Base-by-base conservation (phyloP, 2,113 vertebrate species). In the Takifugu flavidus region DNA sequence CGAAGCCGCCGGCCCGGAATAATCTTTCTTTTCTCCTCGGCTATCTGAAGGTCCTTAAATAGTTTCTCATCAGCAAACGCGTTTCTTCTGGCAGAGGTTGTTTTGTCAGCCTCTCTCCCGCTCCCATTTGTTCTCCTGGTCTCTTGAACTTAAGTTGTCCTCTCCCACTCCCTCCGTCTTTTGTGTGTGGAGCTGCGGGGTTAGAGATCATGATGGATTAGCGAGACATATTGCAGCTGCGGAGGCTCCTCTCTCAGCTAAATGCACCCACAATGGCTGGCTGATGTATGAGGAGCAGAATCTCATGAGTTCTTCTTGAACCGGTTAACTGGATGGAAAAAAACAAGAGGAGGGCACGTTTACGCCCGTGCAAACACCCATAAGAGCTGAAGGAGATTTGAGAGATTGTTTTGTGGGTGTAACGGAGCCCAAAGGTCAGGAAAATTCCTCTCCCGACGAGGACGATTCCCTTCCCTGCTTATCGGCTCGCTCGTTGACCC, bases 191-290 rank as follows among this genome's bases (percentile, higher is more conserved):
- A 78, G 74, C 70, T 52, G 62, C 72, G 75, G 75, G 81, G 85
- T 72, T 78, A 80, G 75, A 82, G 87, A 79, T 88, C 85, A 87
- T 82, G 77, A 86, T 86, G 86, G 83, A 85, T 86, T 89, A 88
- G 82, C 83, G 85, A 86, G 81, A 88, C 82, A 66, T 75, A 80
- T 83, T 80, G 81, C 88, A 89, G 76, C 86, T 88, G 87, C 83
- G 82, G 74, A 56, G 63, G 51, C 74, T 78, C 62, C 66, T 77
- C 61, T 82, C 54, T 27, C 39, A 56, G 71, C 77, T 81, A 85
- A 39, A 87, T 73, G 61, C 77, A 61, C 53, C 61, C 56, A 74
- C 61, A 81, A 70, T 65, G 50, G 57, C 52, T 46, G 57, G 57
- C 65, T 77, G 55, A 77, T 74, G 74, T 77, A 67, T 39, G 34